Evolutionary conservation across 2,888 invertebrate genomes (phyloP).

Genomic region (Dolichopus griseipennis): DNA sequence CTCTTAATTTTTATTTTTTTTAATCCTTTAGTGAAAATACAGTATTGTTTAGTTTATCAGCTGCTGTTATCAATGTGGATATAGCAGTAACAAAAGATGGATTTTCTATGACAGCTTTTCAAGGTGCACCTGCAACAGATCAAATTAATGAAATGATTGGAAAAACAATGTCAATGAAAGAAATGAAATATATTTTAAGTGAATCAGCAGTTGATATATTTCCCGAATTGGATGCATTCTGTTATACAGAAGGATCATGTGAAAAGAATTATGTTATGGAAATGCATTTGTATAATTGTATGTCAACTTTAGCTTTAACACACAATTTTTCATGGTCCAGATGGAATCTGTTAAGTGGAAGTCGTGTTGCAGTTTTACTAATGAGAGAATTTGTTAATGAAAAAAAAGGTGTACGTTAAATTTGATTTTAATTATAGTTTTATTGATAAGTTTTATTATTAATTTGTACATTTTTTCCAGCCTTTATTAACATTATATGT

Average conservation of each 20-base stretch:
- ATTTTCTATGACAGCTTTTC: constrained; percentile 39
- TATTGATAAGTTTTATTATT: too few species aligned
- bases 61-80: constrained; percentile 50
- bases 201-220: constrained; percentile 72
- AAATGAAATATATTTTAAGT: constrained; percentile 33
- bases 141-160: constrained; percentile 38
- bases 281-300: constrained; percentile 66
- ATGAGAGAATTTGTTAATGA: constrained; percentile 40
- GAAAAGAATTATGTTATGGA: constrained; percentile 65
- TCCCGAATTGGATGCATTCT: constrained; percentile 67
- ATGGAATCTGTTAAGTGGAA: constrained; percentile 53
- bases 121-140: constrained; percentile 38
- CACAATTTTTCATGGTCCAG: constrained; percentile 77
- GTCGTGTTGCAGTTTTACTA: constrained; percentile 39
- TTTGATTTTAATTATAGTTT: constrained; percentile 11
- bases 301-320: constrained; percentile 61
- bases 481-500: constrained; percentile 47
- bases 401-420: constrained; percentile 34
- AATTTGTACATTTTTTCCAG: constrained; percentile 20
- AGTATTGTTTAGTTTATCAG: constrained; percentile 46
- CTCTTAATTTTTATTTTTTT: constrained; percentile 8
- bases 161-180: constrained; percentile 31
- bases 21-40: constrained; percentile 31
- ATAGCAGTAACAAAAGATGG: constrained; percentile 45
- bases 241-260: constrained; percentile 58